These are phyloP conservation scores for Acrossocheilus wenchowensis DNA, from an alignment of 2,797 vertebrate species.

Conservation along the genomic window DNA sequence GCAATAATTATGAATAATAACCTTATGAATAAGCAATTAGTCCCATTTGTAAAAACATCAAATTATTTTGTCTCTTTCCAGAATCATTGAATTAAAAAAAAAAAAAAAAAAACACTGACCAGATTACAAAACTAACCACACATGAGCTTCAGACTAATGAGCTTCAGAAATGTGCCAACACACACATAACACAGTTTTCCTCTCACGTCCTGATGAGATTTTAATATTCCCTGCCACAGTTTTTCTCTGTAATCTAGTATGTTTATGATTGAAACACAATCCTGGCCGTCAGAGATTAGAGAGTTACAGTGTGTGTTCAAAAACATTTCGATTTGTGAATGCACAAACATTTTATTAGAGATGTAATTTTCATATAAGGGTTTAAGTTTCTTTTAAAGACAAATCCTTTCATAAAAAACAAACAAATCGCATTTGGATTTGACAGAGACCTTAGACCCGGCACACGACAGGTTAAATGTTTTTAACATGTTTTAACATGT, in stretches of 20 bases:
- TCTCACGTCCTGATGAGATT: neutral
- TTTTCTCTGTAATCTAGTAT: conserved; percentile 21
- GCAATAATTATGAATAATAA: neutral
- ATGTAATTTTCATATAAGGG: conserved; percentile 25
- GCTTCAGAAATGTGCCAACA: conserved; percentile 13
- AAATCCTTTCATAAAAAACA: conserved; percentile 20
- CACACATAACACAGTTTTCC: neutral
- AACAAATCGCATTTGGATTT: conserved; percentile 9
- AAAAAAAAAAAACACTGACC: neutral
- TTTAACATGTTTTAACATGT: neutral
- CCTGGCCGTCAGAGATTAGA: conserved; percentile 19
- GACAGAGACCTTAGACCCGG: neutral
- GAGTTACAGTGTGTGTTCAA: neutral
- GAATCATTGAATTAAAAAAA: neutral
- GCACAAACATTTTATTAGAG: conserved; percentile 1
- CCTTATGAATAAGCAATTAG: too few species aligned
- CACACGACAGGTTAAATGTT: neutral
- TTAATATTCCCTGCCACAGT: neutral
- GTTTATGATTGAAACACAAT: conserved; percentile 21
- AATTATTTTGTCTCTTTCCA: neutral
- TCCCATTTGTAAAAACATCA: neutral
- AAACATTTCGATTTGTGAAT: conserved; percentile 11
- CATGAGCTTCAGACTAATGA: neutral
- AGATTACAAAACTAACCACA: conserved; percentile 12
- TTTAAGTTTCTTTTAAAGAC: conserved; percentile 3